Conservation (phyloP, 2,888 invertebrate species). For the Atherix ibis region DNA sequence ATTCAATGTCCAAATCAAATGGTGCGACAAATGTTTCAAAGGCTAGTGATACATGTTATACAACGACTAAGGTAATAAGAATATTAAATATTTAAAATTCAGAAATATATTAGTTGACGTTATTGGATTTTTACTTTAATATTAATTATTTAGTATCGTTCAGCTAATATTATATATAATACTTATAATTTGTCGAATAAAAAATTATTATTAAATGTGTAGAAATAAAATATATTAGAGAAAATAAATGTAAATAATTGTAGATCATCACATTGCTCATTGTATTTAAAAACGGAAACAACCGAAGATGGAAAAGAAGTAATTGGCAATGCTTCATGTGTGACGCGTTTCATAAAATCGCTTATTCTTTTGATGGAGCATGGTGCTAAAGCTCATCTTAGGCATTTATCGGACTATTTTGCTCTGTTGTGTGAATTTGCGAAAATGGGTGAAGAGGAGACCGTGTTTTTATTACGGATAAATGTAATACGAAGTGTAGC, state of each 20-base stretch:
- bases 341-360: slow-evolving; percentile 83
- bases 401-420: slow-evolving; percentile 86
- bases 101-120: too few species aligned
- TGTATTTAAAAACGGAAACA: slow-evolving; percentile 41
- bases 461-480: slow-evolving; percentile 68
- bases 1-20: slow-evolving; percentile 94
- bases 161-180: slow-evolving; percentile 1
- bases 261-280: slow-evolving; percentile 40
- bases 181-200: slow-evolving; percentile 5
- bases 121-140: too few species aligned
- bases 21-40: slow-evolving; percentile 93
- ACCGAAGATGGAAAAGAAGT: slow-evolving; percentile 33
- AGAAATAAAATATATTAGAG: too few species aligned
- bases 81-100: background rate
- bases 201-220: too few species aligned
- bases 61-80: slow-evolving; percentile 56
- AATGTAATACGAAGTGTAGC: slow-evolving; percentile 83
- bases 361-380: slow-evolving; percentile 74
- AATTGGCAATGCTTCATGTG: slow-evolving; percentile 68
- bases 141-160: too few species aligned
- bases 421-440: slow-evolving; percentile 84
- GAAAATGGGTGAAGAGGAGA: slow-evolving; percentile 88
- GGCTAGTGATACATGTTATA: slow-evolving; percentile 88
- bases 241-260: slow-evolving; percentile 6
- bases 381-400: slow-evolving; percentile 69